phyloP scores from a whole-genome alignment of 2,113 vertebrate species.

The Vulpes ferrilata region DNA sequence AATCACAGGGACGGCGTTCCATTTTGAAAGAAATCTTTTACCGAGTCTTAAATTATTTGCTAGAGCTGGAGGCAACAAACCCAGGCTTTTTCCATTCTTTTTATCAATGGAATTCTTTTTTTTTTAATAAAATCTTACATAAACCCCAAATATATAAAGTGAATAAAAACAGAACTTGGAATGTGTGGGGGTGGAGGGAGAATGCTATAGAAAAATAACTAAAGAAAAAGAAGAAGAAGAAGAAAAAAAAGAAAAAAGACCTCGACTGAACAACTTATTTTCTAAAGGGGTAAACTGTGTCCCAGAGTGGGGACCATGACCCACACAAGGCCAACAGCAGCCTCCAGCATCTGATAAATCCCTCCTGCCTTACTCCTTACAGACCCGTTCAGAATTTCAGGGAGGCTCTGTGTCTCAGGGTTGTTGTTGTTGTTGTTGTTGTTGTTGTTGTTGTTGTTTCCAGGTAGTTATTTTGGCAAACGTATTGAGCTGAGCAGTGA shows the following conservation, averaged over 20 bases:
- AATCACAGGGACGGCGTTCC: not conserved
- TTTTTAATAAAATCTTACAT: conserved; percentile 24
- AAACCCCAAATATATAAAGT: not conserved
- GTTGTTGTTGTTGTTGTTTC: not conserved
- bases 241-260: not conserved
- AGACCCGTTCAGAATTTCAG: not conserved
- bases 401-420: not conserved
- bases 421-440: not conserved
- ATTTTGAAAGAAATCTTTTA: conserved; percentile 35
- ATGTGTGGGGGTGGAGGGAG: not conserved
- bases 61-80: conserved; percentile 17
- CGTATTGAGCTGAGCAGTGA: not conserved
- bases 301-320: not conserved
- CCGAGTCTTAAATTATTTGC: conserved; percentile 20
- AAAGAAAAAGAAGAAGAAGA: not conserved
- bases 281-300: not conserved
- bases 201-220: not conserved
- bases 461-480: not conserved
- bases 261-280: not conserved
- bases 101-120: not conserved
- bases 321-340: fast-evolving
- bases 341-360: too few relatives aligned
- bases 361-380: not conserved
- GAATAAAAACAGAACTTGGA: not conserved
- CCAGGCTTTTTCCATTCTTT: not conserved